Evolutionary conservation across 2,797 vertebrate species (phyloP).

Genomic region (Phalanger gymnotis): DNA sequence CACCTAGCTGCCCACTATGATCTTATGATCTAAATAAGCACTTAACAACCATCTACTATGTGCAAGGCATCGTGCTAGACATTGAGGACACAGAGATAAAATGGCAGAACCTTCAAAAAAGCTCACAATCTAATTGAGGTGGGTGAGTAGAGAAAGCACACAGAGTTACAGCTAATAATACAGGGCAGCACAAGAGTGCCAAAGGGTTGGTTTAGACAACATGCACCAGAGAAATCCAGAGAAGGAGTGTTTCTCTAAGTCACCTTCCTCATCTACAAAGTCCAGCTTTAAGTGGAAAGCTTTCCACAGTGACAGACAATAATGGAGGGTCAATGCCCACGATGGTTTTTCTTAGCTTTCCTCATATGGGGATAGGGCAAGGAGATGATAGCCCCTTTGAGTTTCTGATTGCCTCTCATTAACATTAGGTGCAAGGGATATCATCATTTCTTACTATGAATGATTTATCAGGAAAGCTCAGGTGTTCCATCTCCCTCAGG

Average conservation of each 20-base stretch:
- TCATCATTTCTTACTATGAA: constrained; percentile 89
- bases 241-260: neutral
- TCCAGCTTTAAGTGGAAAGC: constrained; percentile 67
- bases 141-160: neutral
- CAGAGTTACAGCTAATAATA: neutral
- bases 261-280: constrained; percentile 58
- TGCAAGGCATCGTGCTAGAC: neutral
- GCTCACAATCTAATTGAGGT: neutral
- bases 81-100: neutral
- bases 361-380: constrained; percentile 66
- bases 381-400: constrained; percentile 76
- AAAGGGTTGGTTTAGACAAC: neutral
- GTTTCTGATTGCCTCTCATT: constrained; percentile 80
- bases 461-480: constrained; percentile 90
- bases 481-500: constrained; percentile 86
- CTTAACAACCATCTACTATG: neutral
- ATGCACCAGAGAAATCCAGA: neutral
- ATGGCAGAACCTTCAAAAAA: neutral
- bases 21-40: neutral
- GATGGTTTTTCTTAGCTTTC: constrained; percentile 64
- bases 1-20: neutral
- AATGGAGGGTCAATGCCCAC: constrained; percentile 73
- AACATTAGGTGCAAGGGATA: constrained; percentile 79
- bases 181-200: neutral
- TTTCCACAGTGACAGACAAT: constrained; percentile 55